Conservation (phyloP, 1,140 invertebrate species). For the Aradophagus sp. region DNA sequence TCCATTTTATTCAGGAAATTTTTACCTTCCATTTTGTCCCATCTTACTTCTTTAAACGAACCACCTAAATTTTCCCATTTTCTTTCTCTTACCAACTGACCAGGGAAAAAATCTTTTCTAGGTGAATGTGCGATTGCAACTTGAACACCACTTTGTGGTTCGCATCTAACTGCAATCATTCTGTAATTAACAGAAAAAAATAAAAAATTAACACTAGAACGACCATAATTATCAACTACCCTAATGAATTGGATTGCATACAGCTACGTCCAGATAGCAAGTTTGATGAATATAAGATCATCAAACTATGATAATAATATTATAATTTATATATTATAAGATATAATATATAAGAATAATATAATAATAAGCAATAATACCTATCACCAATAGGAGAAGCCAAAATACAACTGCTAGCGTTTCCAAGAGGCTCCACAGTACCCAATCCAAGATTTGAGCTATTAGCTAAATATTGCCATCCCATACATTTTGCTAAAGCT, state of each 20-base stretch:
- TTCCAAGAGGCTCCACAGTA: conserved; percentile 90
- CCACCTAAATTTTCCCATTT: conserved; percentile 94
- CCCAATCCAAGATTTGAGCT: conserved; percentile 91
- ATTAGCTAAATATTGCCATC: conserved; percentile 92
- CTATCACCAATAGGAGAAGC: conserved; percentile 89
- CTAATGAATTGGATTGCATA: too few species aligned
- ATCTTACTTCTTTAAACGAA: conserved; percentile 91
- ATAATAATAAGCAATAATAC: conserved; percentile 64
- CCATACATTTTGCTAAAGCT: conserved; percentile 91
- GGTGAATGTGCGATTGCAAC: conserved; percentile 88
- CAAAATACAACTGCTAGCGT: conserved; percentile 89
- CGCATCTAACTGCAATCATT: conserved; percentile 92
- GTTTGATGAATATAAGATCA: too few species aligned
- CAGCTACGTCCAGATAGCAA: too few species aligned
- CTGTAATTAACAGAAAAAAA: conserved; percentile 64
- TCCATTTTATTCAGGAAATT: conserved; percentile 98
- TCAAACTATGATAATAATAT: too few species aligned
- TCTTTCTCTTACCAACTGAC: conserved; percentile 88
- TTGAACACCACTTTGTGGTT: conserved; percentile 81
- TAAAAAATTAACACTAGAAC: conserved; percentile 14
- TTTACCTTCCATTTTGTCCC: conserved; percentile 97
- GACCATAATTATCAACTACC: too few species aligned
- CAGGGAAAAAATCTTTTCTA: conserved; percentile 90
- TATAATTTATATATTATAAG: too few species aligned
- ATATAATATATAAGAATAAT: conserved; percentile 3